Conservation (phyloP, 2,113 vertebrate species). For the Chloebia gouldiae region DNA sequence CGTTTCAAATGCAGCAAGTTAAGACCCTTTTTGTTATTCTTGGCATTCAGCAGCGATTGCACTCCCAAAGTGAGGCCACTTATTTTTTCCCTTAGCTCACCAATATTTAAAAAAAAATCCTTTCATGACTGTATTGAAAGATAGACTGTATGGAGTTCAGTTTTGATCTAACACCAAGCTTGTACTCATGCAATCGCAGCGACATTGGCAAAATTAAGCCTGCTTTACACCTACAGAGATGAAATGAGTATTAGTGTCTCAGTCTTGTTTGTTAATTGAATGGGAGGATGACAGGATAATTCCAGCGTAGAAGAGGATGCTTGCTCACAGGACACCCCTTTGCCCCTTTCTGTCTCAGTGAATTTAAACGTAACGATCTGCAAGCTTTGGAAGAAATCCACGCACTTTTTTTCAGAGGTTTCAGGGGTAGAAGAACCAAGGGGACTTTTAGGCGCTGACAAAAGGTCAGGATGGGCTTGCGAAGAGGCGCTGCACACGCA, state of each 20-base stretch:
- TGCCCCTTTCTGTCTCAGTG: not conserved
- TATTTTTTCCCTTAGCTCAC: not conserved
- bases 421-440: not conserved
- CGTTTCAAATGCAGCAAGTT: not conserved
- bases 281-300: not conserved
- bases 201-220: not conserved
- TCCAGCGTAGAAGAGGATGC: not conserved
- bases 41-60: not conserved
- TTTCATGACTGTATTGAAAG: not conserved
- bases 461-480: not conserved
- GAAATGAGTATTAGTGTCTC: not conserved
- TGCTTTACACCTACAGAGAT: not conserved
- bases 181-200: not conserved
- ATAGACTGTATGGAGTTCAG: not conserved
- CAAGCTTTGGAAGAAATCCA: not conserved
- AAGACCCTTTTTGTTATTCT: not conserved
- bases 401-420: not conserved
- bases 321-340: fast-evolving
- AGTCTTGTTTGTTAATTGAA: not conserved
- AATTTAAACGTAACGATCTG: not conserved
- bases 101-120: not conserved
- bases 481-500: fast-evolving
- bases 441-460: not conserved
- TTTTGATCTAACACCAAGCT: not conserved
- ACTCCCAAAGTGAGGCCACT: not conserved